Base-by-base conservation (phyloP, 2,888 invertebrate species). In the Phorcus lineatus region DNA sequence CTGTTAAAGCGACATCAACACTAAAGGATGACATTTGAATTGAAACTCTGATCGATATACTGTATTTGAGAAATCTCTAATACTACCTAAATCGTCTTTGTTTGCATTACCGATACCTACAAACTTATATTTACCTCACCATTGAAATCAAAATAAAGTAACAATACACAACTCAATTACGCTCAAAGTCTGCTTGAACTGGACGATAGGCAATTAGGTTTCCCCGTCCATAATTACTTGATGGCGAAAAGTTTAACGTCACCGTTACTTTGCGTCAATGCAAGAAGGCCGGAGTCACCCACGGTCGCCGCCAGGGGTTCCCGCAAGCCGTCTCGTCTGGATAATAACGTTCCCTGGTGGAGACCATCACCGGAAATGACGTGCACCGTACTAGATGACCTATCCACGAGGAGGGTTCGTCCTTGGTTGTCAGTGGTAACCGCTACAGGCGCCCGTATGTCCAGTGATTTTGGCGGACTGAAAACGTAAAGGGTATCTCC, bases 181-280 rank as follows among this genome's bases (percentile, higher is more conserved):
- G 11, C n/a, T n/a, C n/a, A n/a, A 47, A 47, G 7, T 36, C 13
- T 13, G 47, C 7, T 13, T 47, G 13, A 11, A 6, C 11, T 13
- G 47, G 47, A 13, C 13, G 11, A 47, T 47, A 9, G 47, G 13
- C 47, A 47, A 47, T 47, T 11, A 47, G 11, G 47, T 47, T 1
- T 11, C 7, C 6, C 47, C 7, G 36, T 36, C 36, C 47, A 13
- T 36, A 3, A 36, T 47, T 47, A 47, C 13, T 47, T 47, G 47
- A 28, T 77, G 22, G 54, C 47, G 24, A 77, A 82, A 0, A 78
- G 67, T 66, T 82, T 81, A 28, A 82, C 55, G 28, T 82, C 82
- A 28, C 82, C 82, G 36, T 79, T 82, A 22, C 62, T 70, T 52
- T 81, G 82, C 16, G 82, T 77, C 17, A 82, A 75, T 1, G 78